Percentiles rank a stretch among this genome's conserved stretches.
These are phyloP conservation scores for Cyclophora punctaria DNA, from an alignment of 2,888 invertebrate species.

Conservation along the genomic window DNA sequence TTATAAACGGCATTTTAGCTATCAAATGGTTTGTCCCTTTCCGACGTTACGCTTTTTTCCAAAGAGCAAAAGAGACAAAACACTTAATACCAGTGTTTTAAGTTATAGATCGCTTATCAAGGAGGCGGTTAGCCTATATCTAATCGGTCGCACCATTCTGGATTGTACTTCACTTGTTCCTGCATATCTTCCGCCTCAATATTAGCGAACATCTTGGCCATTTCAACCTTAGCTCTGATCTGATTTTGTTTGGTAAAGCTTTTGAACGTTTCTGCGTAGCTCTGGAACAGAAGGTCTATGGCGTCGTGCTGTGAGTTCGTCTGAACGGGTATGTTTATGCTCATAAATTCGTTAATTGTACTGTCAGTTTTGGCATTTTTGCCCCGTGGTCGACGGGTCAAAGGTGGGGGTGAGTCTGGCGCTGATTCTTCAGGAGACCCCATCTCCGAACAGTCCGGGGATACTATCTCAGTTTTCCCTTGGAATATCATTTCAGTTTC, in stretches of 20 bases:
- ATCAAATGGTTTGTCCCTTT: too few relatives aligned
- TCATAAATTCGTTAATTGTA: constrained; percentile 6
- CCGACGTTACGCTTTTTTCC: too few relatives aligned
- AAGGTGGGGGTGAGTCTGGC: not conserved
- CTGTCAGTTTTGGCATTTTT: constrained; percentile 6
- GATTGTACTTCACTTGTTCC: not conserved
- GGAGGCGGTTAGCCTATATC: too few relatives aligned
- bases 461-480: too few relatives aligned
- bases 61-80: too few relatives aligned
- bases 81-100: too few relatives aligned
- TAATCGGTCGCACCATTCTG: too few relatives aligned
- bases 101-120: too few relatives aligned
- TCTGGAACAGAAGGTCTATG: constrained; percentile 6
- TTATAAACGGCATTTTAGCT: too few relatives aligned
- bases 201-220: constrained; percentile 6
- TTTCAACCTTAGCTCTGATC: constrained; percentile 4
- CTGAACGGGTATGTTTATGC: constrained; percentile 1
- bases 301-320: constrained; percentile 7
- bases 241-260: constrained; percentile 4
- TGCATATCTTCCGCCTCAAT: constrained; percentile 5
- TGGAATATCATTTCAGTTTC: too few relatives aligned
- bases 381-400: not conserved
- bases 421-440: not conserved
- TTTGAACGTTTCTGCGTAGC: constrained; percentile 9
- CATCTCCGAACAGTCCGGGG: not conserved